phyloP scores from a whole-genome alignment of 2,888 invertebrate species.

The Athripsodes cinereus region DNA sequence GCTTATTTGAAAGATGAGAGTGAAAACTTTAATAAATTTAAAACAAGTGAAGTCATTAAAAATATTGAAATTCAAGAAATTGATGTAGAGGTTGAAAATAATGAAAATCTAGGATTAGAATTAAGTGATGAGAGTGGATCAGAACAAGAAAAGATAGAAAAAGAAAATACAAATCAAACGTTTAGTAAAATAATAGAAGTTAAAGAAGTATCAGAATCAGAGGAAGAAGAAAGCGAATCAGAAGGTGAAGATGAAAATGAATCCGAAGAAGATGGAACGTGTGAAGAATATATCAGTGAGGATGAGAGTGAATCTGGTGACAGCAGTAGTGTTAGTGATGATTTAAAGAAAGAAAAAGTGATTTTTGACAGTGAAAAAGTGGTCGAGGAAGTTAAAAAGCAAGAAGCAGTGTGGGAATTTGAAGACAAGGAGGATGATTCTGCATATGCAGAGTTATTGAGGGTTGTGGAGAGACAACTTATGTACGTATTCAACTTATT shows the following conservation, averaged over 20 bases:
- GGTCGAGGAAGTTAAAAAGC: constrained; percentile 15
- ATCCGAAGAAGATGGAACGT: constrained; percentile 18
- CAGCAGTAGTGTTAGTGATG: constrained; percentile 8
- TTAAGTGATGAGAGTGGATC: constrained; percentile 16
- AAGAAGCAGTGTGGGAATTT: constrained; percentile 8
- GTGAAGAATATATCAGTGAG: constrained; percentile 14
- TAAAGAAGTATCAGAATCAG: constrained; percentile 28
- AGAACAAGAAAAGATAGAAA: constrained; percentile 2
- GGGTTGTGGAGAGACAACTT: constrained; percentile 22
- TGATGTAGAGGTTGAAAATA: constrained; percentile 17
- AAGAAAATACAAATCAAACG: constrained; percentile 4
- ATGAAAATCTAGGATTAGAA: constrained; percentile 19
- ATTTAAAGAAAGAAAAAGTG: constrained; percentile 3
- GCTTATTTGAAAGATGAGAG: background rate
- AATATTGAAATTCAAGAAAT: background rate
- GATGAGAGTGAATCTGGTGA: constrained; percentile 9
- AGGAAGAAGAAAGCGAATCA: constrained; percentile 25
- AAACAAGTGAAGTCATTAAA: constrained; percentile 2
- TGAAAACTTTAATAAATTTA: background rate
- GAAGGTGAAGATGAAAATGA: background rate
- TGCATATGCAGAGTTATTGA: constrained; percentile 24
- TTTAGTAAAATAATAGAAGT: constrained; percentile 27
- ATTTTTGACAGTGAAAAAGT: constrained; percentile 13
- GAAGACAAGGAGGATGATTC: constrained; percentile 20
- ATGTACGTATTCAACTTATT: constrained; percentile 15